Evolutionary conservation across 2,888 invertebrate genomes (phyloP).

Genomic region (Conus canariensis): DNA sequence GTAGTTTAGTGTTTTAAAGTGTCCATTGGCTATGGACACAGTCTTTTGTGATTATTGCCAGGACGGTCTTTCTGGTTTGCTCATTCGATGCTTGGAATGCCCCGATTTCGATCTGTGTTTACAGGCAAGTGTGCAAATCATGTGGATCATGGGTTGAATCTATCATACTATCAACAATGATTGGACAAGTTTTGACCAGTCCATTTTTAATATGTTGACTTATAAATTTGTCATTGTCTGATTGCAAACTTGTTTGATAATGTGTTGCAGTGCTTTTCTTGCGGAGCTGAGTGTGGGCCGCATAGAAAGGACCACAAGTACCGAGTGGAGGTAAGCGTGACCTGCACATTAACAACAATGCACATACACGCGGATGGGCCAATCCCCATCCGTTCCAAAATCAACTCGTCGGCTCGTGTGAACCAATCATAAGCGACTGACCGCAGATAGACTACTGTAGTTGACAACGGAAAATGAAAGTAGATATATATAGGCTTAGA

Average conservation of each 20-base stretch:
- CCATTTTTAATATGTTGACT: background rate
- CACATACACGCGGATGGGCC: too few relatives aligned
- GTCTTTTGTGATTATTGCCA: constrained; percentile 92
- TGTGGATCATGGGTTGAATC: background rate
- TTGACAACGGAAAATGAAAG: constrained; percentile 7
- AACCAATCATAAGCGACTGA: constrained; percentile 7
- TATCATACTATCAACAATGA: constrained; percentile 17
- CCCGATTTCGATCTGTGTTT: constrained; percentile 95
- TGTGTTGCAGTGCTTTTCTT: constrained; percentile 91
- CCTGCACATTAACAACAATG: background rate
- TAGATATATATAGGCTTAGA: background rate
- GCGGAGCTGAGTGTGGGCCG: constrained; percentile 94
- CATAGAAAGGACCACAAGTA: constrained; percentile 95
- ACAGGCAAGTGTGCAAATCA: constrained; percentile 87
- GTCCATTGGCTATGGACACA: constrained; percentile 68
- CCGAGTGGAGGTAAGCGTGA: constrained; percentile 89
- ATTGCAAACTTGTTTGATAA: constrained; percentile 43
- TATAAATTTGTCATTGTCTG: background rate
- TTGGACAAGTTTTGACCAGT: background rate
- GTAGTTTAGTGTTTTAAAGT: constrained; percentile 35
- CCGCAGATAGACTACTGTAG: too few relatives aligned
- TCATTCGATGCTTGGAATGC: constrained; percentile 94
- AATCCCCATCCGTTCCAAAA: background rate
- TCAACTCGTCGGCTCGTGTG: background rate
- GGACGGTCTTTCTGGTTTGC: constrained; percentile 93